Conservation (phyloP, 2,797 vertebrate species). For the Oreortyx pictus region DNA sequence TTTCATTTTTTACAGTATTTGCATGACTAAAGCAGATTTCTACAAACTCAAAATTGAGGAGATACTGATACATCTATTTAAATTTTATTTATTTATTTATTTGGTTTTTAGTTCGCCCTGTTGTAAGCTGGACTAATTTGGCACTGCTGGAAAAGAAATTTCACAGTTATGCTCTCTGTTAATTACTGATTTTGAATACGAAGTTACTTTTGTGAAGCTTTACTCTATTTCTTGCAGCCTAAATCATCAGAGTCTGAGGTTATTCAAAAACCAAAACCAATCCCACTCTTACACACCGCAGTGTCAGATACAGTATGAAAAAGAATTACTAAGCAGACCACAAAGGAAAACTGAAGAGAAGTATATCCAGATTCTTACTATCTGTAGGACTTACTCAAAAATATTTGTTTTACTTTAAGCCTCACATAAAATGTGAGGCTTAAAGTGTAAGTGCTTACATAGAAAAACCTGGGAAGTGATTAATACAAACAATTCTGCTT, state of each 20-base stretch:
- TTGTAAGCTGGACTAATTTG: not conserved
- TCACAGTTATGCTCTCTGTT: not conserved
- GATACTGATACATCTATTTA: fast-evolving
- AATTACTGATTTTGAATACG: not conserved
- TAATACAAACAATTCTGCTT: not conserved
- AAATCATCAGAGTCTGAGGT: not conserved
- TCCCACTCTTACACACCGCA: not conserved
- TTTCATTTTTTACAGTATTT: not conserved
- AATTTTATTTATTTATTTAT: not conserved
- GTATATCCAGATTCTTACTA: not conserved
- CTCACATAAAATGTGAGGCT: not conserved
- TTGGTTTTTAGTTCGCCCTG: not conserved
- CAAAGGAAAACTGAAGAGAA: not conserved
- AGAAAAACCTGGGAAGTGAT: not conserved
- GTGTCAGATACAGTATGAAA: not conserved
- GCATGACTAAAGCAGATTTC: not conserved
- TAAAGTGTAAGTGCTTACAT: not conserved
- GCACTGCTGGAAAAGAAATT: not conserved
- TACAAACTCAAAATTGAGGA: not conserved
- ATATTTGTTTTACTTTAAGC: not conserved
- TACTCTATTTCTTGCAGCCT: not conserved
- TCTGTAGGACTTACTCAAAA: not conserved
- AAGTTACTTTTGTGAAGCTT: not conserved
- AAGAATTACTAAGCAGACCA: not conserved
- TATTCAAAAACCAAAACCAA: not conserved